phyloP scores from a whole-genome alignment of 1,140 invertebrate species.

The Neuroterus valhalla region DNA sequence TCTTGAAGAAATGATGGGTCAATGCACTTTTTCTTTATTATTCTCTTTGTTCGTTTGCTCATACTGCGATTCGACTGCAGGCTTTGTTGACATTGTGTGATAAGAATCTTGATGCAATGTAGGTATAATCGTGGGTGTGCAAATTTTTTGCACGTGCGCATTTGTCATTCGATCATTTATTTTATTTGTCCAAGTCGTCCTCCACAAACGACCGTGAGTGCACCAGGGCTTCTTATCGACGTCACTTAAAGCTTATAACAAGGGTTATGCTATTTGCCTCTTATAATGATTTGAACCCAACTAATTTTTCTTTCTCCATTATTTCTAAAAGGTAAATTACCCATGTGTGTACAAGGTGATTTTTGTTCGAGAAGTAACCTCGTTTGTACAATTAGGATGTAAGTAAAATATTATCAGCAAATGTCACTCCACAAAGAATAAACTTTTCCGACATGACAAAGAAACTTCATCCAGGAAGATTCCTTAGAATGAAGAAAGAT shows the following conservation, averaged over 20 bases:
- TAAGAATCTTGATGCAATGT: too few species aligned
- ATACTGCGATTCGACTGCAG: constrained; percentile 4
- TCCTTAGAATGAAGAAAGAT: neutral
- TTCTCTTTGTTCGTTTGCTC: constrained; percentile 1
- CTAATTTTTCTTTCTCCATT: neutral
- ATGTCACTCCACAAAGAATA: neutral
- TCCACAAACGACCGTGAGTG: too few species aligned
- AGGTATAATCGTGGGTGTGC: neutral
- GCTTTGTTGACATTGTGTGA: neutral
- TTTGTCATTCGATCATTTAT: constrained; percentile 5
- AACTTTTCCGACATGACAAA: neutral
- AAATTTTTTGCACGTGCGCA: neutral
- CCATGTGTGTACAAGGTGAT: neutral
- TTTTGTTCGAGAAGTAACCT: neutral
- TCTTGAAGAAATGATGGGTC: neutral
- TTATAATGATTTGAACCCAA: neutral
- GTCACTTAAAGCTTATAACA: too few species aligned
- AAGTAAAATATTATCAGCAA: neutral
- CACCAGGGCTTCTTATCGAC: too few species aligned
- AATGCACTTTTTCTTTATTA: constrained; percentile 8
- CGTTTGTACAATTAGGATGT: neutral
- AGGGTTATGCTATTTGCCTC: too few species aligned
- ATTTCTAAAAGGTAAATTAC: neutral
- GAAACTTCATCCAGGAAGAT: neutral
- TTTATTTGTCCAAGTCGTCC: neutral